phyloP scores from a whole-genome alignment of 1,140 invertebrate species.

The Bombus pyrosoma region DNA sequence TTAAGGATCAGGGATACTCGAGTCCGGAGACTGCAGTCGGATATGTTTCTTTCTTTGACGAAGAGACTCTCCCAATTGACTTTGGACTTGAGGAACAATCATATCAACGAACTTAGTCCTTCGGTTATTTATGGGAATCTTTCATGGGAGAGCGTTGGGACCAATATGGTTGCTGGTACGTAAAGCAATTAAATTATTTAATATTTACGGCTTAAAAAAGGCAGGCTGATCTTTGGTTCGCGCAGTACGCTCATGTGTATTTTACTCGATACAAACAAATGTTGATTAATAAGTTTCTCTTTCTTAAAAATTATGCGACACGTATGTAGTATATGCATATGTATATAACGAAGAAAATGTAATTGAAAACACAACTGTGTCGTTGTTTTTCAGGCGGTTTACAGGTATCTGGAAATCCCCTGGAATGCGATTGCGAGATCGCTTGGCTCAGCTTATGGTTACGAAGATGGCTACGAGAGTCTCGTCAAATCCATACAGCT shows the following conservation, averaged over 20 bases:
- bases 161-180: slow-evolving; percentile 89
- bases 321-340: background rate
- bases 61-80: slow-evolving; percentile 89
- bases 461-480: slow-evolving; percentile 91
- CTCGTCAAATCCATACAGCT: slow-evolving; percentile 87
- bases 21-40: slow-evolving; percentile 89
- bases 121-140: slow-evolving; percentile 93
- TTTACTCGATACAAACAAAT: too few species aligned
- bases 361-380: background rate
- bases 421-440: slow-evolving; percentile 93
- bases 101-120: slow-evolving; percentile 90
- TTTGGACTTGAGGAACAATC: slow-evolving; percentile 91
- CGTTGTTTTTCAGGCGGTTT: slow-evolving; percentile 87
- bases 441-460: slow-evolving; percentile 95
- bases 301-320: background rate
- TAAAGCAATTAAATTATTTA: background rate
- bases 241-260: too few species aligned
- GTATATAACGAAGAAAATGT: background rate
- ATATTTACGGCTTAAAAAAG: background rate
- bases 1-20: slow-evolving; percentile 90
- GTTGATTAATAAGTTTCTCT: background rate
- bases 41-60: slow-evolving; percentile 89
- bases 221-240: too few species aligned
- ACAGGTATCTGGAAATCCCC: slow-evolving; percentile 91
- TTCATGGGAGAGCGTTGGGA: slow-evolving; percentile 92